Percentiles rank a stretch among this genome's conserved stretches.
Evolutionary conservation across 2,113 vertebrate species (phyloP).

Genomic region (Rhinoderma darwinii): DNA sequence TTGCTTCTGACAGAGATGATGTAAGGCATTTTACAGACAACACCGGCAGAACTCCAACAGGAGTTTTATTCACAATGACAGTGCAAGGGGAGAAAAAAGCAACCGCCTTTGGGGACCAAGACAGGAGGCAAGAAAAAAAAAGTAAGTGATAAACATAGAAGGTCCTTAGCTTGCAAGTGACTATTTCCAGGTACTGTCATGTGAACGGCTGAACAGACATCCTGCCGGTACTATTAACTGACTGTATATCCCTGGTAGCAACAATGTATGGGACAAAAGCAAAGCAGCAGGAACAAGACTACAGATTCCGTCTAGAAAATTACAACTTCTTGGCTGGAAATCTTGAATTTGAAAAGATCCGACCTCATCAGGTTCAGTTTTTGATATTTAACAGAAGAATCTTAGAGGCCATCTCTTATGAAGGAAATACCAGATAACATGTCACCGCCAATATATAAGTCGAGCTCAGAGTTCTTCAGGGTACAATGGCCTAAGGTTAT

Average conservation of each 20-base stretch:
- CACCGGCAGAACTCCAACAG: background rate
- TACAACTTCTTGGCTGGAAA: background rate
- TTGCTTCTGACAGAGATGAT: conserved; percentile 39
- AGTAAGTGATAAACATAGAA: conserved; percentile 14
- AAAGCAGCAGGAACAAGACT: background rate
- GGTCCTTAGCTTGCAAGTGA: background rate
- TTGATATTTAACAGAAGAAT: no score
- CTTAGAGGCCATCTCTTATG: no score
- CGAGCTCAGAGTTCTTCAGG: no score
- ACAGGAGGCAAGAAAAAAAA: background rate
- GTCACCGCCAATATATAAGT: no score
- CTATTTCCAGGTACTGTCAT: background rate
- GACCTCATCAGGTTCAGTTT: no score
- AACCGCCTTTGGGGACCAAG: background rate
- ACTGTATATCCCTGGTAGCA: background rate
- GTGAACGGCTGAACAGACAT: background rate
- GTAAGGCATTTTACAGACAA: conserved; percentile 29
- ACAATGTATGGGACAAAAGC: background rate
- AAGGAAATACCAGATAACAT: no score
- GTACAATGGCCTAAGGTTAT: no score
- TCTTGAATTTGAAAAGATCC: no score
- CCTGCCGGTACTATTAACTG: background rate
- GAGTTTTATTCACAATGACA: conserved; percentile 52
- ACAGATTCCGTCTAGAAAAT: background rate
- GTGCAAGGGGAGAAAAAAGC: conserved; percentile 45